Percentiles rank a stretch among this genome's conserved stretches.
phyloP scores from a whole-genome alignment of 2,888 invertebrate species.

The Chironomus tentans region DNA sequence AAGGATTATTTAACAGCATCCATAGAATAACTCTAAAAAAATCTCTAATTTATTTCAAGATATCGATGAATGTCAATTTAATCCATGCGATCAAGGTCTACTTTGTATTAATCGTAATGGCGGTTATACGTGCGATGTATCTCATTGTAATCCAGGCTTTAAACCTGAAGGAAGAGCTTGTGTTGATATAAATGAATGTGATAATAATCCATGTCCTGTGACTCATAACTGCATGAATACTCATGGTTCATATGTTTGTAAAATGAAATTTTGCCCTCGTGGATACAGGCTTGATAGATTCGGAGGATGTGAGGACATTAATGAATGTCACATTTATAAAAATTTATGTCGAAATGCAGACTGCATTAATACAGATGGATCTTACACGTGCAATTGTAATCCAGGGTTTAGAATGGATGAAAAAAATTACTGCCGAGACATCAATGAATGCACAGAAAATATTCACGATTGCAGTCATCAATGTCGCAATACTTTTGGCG shows the following conservation, averaged over 20 bases:
- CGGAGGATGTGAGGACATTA: not conserved
- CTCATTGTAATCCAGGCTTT: not conserved
- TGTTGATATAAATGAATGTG: not conserved
- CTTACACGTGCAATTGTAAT: not conserved
- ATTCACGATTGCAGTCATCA: not conserved
- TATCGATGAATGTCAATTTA: slow-evolving; percentile 7
- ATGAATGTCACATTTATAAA: not conserved
- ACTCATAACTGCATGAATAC: not conserved
- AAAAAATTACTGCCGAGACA: not conserved
- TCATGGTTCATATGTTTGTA: not conserved
- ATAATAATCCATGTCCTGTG: not conserved
- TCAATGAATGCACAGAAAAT: not conserved
- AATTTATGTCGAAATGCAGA: not conserved
- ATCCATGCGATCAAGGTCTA: not conserved
- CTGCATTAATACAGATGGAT: not conserved
- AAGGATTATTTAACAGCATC: no score
- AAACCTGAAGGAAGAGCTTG: not conserved
- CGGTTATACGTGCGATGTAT: not conserved
- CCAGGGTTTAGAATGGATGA: not conserved
- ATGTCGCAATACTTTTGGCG: not conserved
- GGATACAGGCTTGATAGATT: not conserved
- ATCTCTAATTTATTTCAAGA: not conserved
- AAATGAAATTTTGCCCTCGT: not conserved
- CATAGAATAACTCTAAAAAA: no score
- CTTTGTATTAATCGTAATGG: slow-evolving; percentile 8